Base-by-base conservation (phyloP, 2,113 vertebrate species). In the Planiliza haematocheilus region DNA sequence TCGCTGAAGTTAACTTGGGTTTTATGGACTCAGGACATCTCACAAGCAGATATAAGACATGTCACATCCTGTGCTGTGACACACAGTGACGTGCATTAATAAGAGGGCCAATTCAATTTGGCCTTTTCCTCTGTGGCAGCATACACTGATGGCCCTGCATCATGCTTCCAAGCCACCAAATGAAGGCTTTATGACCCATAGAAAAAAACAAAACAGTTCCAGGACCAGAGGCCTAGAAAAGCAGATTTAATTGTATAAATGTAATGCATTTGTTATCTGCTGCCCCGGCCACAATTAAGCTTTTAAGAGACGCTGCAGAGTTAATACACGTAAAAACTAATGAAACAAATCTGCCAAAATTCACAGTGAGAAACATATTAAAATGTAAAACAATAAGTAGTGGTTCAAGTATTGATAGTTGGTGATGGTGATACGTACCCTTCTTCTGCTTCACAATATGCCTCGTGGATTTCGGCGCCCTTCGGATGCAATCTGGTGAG, bases 111-210 rank as follows among this genome's bases (percentile, higher is more conserved):
- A 82, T 85, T 90, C 57, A 85, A 84, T 89, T 82, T 81, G 63
- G 83, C 8, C 36, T 53, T 59, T 65, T 48, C 72, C 56, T 79
- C 63, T 64, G 76, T 70, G 49, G 75, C 74, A 63, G 83, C 81
- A 81, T 78, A 64, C 61, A 79, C 73, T 77, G 67, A 80, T 83
- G 85, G 78, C 73, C 58, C 83, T 83, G 76, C 43, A 72, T 86
- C 78, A 80, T 51, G 43, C 43, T 72, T 11, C 7, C 45, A 63
- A 62, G 34, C 65, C 74, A 70, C 55, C 58, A 74, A 68, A 58
- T 42, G 18, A 14, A 10, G 18, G 74, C 53, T 81, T 84, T 59
- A 80, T 75, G 66, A 39, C 66, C 79, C 62, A 79, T 84, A 50
- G 73, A 82, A 77, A 12, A 52, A 10, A 42, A 0, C 5, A 51